These are phyloP conservation scores for Nesoenas mayeri DNA, from an alignment of 2,113 vertebrate genomes.

Conservation along the genomic window DNA sequence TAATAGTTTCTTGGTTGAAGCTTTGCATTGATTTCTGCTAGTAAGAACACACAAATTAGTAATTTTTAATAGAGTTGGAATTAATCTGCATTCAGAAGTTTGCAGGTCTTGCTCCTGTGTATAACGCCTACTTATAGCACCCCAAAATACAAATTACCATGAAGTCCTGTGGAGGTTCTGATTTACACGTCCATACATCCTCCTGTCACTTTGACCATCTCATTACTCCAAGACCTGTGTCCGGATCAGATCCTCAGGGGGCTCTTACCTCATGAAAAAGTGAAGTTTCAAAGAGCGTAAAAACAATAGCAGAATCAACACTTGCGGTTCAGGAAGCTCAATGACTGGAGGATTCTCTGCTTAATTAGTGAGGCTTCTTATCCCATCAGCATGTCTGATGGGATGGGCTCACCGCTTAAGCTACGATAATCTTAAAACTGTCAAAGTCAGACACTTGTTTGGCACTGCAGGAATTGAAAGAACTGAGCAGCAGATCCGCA, in stretches of 20 bases:
- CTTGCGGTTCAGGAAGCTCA: background rate
- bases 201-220: background rate
- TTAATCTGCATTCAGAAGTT: background rate
- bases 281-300: background rate
- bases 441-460: background rate
- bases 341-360: background rate
- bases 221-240: rapidly evolving
- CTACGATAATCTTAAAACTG: slow-evolving; percentile 15
- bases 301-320: background rate
- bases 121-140: background rate
- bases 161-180: background rate
- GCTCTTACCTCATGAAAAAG: background rate
- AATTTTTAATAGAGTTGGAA: background rate
- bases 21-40: background rate
- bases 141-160: background rate
- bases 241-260: background rate
- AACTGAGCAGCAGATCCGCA: background rate
- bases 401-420: background rate
- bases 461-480: background rate
- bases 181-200: rapidly evolving
- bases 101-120: background rate
- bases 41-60: rapidly evolving
- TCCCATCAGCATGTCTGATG: slow-evolving; percentile 3
- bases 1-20: background rate
- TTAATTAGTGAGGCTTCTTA: slow-evolving; percentile 49